Evolutionary conservation across 2,888 invertebrate species (phyloP).

Genomic region (Agriotes lineatus): DNA sequence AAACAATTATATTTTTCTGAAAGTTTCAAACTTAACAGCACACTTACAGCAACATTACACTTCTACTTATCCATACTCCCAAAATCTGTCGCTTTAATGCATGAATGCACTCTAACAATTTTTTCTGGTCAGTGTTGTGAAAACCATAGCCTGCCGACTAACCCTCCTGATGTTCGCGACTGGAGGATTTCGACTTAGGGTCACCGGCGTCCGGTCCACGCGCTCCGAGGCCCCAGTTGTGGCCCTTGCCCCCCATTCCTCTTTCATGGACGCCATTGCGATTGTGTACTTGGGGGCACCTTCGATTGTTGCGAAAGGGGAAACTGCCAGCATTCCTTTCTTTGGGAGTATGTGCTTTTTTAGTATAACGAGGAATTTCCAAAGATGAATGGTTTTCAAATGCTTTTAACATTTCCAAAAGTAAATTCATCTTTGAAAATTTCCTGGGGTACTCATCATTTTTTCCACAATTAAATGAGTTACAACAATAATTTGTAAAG

Average conservation of each 20-base stretch:
- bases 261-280: constrained; percentile 89
- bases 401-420: too few relatives aligned
- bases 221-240: constrained; percentile 83
- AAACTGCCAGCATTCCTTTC: constrained; percentile 84
- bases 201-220: constrained; percentile 76
- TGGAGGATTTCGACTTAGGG: constrained; percentile 86
- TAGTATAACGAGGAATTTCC: constrained; percentile 24
- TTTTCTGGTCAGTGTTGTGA: constrained; percentile 64
- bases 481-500: too few relatives aligned
- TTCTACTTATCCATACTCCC: too few relatives aligned
- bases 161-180: constrained; percentile 83
- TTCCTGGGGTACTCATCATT: too few relatives aligned
- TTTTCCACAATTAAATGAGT: too few relatives aligned
- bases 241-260: constrained; percentile 91
- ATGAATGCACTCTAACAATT: constrained; percentile 27
- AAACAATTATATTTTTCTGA: too few relatives aligned
- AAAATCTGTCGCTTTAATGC: background rate
- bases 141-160: constrained; percentile 75
- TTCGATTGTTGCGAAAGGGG: constrained; percentile 90
- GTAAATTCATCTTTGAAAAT: background rate
- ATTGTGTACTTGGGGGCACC: constrained; percentile 87
- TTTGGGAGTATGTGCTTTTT: constrained; percentile 83
- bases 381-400: background rate
- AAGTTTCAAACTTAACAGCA: too few relatives aligned
- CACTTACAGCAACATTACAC: too few relatives aligned